These are phyloP conservation scores for Cairina moschata DNA, from an alignment of 2,113 vertebrate species.

Conservation along the genomic window DNA sequence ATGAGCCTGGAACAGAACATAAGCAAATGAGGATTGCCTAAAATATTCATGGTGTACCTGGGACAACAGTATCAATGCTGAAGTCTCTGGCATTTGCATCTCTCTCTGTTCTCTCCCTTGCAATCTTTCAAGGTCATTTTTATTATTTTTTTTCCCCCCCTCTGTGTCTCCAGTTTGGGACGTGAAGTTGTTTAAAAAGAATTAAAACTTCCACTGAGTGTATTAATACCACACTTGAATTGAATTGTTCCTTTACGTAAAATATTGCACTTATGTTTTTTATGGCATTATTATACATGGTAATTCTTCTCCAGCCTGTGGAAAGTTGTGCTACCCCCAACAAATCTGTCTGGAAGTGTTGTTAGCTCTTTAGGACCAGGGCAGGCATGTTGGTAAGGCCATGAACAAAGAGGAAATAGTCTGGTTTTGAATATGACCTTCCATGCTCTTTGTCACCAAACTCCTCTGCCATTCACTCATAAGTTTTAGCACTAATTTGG, in stretches of 20 bases:
- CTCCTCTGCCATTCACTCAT: background rate
- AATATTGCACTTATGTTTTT: background rate
- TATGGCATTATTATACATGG: background rate
- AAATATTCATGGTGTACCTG: background rate
- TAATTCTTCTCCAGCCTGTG: background rate
- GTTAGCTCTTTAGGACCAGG: background rate
- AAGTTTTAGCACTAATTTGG: background rate
- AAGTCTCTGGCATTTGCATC: background rate
- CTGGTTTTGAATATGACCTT: background rate
- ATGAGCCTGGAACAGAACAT: background rate
- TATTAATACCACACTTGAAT: background rate
- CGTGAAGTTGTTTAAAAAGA: background rate
- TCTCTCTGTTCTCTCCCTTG: background rate
- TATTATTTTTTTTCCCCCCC: background rate
- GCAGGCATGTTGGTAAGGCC: background rate
- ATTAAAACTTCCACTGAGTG: background rate
- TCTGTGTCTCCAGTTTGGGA: background rate
- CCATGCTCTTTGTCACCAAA: background rate
- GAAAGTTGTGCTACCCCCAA: background rate
- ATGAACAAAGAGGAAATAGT: background rate
- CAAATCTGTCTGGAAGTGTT: background rate
- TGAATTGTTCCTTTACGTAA: background rate
- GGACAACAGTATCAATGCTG: background rate
- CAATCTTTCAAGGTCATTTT: background rate
- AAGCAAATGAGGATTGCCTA: background rate